Conservation (phyloP, 1,140 invertebrate genomes). For the Subanguina moxae region DNA sequence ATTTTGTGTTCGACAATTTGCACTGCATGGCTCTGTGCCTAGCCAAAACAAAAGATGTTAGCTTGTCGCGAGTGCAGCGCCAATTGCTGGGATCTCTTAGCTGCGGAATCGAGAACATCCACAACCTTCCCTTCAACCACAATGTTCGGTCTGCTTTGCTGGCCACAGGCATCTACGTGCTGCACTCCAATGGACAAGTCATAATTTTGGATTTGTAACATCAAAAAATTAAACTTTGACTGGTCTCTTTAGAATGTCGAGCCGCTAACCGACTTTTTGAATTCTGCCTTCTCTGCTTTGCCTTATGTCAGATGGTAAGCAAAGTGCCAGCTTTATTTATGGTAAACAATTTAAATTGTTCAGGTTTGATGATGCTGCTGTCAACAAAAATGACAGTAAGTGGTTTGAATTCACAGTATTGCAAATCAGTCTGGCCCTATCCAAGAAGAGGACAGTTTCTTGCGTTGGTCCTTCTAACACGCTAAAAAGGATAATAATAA, state of each 20-base stretch:
- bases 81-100: constrained; percentile 39
- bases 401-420: constrained; percentile 4
- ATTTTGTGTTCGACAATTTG: constrained; percentile 40
- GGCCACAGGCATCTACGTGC: constrained; percentile 48
- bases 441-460: too few species aligned
- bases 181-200: constrained; percentile 43
- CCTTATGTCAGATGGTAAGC: constrained; percentile 49
- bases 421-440: too few species aligned
- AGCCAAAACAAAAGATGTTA: constrained; percentile 33
- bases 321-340: too few species aligned
- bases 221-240: too few species aligned
- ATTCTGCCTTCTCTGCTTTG: constrained; percentile 35
- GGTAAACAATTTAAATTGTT: too few species aligned
- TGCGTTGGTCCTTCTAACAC: too few species aligned
- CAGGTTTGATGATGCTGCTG: constrained; percentile 48
- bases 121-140: constrained; percentile 57
- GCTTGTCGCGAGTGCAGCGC: constrained; percentile 36
- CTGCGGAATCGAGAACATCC: constrained; percentile 25
- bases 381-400: constrained; percentile 51
- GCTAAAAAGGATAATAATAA: too few species aligned
- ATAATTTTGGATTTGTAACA: background rate
- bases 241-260: constrained; percentile 38
- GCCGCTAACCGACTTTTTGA: constrained; percentile 38
- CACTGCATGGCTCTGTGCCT: constrained; percentile 43
- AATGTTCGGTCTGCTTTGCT: constrained; percentile 53